A percentile compares a stretch with the other conserved stretches of the same genome.
These are phyloP conservation scores for Eutolmus rufibarbis DNA, from an alignment of 2,888 invertebrate species.

Conservation along the genomic window DNA sequence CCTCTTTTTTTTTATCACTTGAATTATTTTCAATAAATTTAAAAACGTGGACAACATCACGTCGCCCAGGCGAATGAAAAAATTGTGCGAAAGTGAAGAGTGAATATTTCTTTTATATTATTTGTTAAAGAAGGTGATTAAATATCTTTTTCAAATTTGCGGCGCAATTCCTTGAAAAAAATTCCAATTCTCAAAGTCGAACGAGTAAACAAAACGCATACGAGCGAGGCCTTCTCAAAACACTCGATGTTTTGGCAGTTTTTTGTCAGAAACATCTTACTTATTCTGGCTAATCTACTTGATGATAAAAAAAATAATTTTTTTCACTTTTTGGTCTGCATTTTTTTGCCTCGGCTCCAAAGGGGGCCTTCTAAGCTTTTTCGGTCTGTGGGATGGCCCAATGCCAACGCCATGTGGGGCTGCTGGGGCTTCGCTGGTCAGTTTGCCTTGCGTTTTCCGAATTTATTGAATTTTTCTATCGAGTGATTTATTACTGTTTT, in stretches of 20 bases:
- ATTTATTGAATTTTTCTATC: not conserved
- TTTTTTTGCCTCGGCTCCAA: not conserved
- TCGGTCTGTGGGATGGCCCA: not conserved
- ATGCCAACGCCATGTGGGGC: not conserved
- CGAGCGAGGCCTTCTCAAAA: not conserved
- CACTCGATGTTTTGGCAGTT: not conserved
- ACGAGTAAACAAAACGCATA: not conserved
- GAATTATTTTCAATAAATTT: not conserved
- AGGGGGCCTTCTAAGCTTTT: not conserved
- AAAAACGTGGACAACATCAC: not conserved
- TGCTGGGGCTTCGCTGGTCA: not conserved
- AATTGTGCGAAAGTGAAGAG: not conserved
- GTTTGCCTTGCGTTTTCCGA: not conserved
- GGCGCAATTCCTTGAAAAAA: not conserved
- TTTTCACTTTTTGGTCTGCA: not conserved
- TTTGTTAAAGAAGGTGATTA: not conserved
- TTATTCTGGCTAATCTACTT: not conserved
- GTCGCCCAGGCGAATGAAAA: not conserved
- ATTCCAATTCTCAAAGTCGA: not conserved
- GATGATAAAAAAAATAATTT: not conserved
- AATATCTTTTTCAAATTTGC: not conserved
- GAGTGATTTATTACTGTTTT: not conserved
- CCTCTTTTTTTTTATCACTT: not conserved
- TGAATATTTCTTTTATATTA: not conserved
- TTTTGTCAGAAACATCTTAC: not conserved